Evolutionary conservation across 2,888 invertebrate species (phyloP).

Genomic region (Bruchidius siliquastri): DNA sequence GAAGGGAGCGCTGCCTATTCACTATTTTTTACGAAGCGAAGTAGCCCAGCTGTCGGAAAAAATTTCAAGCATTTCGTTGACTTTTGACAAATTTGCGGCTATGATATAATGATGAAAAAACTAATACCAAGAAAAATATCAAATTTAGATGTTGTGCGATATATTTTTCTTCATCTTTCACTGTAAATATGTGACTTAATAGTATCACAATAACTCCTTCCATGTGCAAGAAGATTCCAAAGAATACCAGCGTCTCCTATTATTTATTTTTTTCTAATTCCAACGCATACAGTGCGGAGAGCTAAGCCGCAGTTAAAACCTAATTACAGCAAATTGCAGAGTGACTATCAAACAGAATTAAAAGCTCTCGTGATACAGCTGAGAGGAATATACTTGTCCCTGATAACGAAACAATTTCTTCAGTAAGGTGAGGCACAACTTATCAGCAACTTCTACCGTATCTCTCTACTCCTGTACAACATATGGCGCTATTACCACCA

Average conservation of each 20-base stretch:
- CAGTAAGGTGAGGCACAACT: neutral
- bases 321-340: neutral
- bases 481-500: neutral
- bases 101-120: too few species aligned
- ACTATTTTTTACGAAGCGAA: neutral
- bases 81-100: too few species aligned
- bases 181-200: too few species aligned
- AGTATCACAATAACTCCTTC: too few species aligned
- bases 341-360: neutral
- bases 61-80: too few species aligned
- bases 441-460: neutral
- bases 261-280: too few species aligned
- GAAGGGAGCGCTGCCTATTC: neutral
- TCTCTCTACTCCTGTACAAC: neutral
- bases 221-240: too few species aligned
- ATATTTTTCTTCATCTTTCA: too few species aligned
- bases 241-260: too few species aligned
- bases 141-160: too few species aligned
- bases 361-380: neutral
- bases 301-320: neutral
- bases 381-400: neutral
- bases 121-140: too few species aligned
- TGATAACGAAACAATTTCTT: neutral
- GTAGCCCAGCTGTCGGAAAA: too few species aligned
- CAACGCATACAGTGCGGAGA: neutral